Percentiles rank a stretch among this genome's conserved stretches.
These are phyloP conservation scores for Disparrhopalites patrizii DNA, from an alignment of 2,888 invertebrate species.

Conservation along the genomic window DNA sequence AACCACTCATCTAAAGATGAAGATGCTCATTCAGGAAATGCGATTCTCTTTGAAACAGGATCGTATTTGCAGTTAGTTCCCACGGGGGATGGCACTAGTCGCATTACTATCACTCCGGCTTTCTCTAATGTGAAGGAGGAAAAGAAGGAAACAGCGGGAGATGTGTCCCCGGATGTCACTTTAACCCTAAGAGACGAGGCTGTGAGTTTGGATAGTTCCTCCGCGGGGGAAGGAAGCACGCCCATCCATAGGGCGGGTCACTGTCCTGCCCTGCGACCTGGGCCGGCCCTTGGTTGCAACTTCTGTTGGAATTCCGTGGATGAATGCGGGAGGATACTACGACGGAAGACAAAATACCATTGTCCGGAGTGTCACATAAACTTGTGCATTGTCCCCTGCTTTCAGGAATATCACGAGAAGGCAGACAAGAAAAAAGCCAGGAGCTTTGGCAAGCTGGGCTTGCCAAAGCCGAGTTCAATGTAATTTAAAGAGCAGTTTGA, in stretches of 20 bases:
- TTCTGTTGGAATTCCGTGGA: conserved; percentile 89
- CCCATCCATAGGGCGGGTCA: conserved; percentile 63
- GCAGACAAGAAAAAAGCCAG: conserved; percentile 51
- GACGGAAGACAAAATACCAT: conserved; percentile 83
- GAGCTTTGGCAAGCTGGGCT: conserved; percentile 51
- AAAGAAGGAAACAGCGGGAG: background rate
- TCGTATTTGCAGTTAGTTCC: conserved; percentile 42
- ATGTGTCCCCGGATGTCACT: background rate
- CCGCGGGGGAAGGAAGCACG: background rate
- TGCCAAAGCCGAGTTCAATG: conserved; percentile 55
- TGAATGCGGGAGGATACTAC: conserved; percentile 71
- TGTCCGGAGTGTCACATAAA: conserved; percentile 87
- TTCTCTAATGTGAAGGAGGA: background rate
- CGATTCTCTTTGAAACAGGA: conserved; percentile 24
- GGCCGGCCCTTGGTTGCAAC: conserved; percentile 81
- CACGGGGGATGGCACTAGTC: conserved; percentile 11
- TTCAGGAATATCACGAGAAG: conserved; percentile 76
- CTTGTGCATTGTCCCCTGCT: conserved; percentile 83
- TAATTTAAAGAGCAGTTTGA: conserved; percentile 39
- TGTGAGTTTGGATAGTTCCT: background rate
- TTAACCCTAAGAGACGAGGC: conserved; percentile 9
- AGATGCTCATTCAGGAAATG: conserved; percentile 24
- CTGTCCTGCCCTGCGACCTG: conserved; percentile 75
- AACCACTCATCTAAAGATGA: conserved; percentile 19
- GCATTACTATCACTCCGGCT: conserved; percentile 19